phyloP scores from a whole-genome alignment of 2,113 vertebrate genomes.

The Notarius lentiginosus region DNA sequence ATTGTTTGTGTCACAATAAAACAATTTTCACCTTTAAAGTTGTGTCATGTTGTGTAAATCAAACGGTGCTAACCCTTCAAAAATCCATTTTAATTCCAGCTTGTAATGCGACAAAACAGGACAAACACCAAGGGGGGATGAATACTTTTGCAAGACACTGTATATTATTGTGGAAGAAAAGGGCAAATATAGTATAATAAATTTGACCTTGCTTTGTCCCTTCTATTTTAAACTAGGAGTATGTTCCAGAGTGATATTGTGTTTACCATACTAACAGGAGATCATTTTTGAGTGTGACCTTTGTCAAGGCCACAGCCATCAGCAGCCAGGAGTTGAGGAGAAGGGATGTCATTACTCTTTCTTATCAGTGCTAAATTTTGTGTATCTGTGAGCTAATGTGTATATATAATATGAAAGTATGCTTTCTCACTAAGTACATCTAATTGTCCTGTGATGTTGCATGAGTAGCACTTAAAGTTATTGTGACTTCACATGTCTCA shows the following conservation, averaged over 20 bases:
- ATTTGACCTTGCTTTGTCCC: constrained; percentile 12
- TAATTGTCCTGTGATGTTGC: neutral
- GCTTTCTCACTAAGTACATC: neutral
- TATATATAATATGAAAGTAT: neutral
- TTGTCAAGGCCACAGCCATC: neutral
- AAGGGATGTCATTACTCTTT: neutral
- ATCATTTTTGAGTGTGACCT: neutral
- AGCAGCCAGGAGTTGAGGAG: neutral
- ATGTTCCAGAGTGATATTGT: neutral
- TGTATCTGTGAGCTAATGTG: neutral
- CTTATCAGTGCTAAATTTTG: neutral
- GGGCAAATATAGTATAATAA: neutral
- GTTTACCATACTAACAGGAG: neutral
- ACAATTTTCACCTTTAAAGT: no score
- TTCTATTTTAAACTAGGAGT: neutral
- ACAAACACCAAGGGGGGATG: no score
- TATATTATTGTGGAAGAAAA: neutral
- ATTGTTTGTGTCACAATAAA: no score
- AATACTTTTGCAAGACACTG: neutral
- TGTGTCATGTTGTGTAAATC: no score
- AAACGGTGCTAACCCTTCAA: no score
- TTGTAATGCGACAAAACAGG: no score
- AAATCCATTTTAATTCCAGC: no score
- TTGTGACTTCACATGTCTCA: neutral
- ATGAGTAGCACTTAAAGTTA: neutral